Conservation (phyloP, 2,797 vertebrate genomes). For the Sebastes cheni region DNA sequence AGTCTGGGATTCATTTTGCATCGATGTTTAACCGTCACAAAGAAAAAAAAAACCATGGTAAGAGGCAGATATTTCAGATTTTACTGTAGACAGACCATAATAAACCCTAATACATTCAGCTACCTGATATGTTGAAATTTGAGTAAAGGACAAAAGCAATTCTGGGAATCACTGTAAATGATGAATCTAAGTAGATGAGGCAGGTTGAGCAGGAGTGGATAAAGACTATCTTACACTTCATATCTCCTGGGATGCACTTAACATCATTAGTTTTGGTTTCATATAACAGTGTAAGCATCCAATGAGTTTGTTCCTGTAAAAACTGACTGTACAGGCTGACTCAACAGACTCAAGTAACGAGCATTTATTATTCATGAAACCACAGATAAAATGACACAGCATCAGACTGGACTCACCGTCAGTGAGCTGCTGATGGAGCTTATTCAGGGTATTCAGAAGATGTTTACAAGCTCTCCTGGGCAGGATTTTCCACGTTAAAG, state of each 20-base stretch:
- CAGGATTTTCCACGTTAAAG: slow-evolving; percentile 94
- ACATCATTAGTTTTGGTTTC: slow-evolving; percentile 25
- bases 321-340: slow-evolving; percentile 35
- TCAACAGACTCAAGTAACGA: slow-evolving; percentile 40
- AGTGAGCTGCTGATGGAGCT: slow-evolving; percentile 91
- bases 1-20: neutral
- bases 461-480: slow-evolving; percentile 98
- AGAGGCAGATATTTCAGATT: neutral
- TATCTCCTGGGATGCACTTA: slow-evolving; percentile 9
- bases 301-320: slow-evolving; percentile 47
- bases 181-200: neutral
- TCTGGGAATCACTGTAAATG: slow-evolving; percentile 9
- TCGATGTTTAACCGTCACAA: neutral
- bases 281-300: slow-evolving; percentile 11
- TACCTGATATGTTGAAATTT: neutral
- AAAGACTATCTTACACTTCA: slow-evolving; percentile 2
- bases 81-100: neutral
- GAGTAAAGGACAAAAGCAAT: neutral
- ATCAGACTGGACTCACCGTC: slow-evolving; percentile 87
- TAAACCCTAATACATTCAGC: neutral
- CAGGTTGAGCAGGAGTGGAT: neutral
- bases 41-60: neutral
- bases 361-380: slow-evolving; percentile 65
- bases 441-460: slow-evolving; percentile 92
- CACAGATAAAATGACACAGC: slow-evolving; percentile 39